Percentiles rank a stretch among this genome's conserved stretches.
These are phyloP conservation scores for Teinopalpus imperialis DNA, from an alignment of 2,888 invertebrate species.

Conservation along the genomic window DNA sequence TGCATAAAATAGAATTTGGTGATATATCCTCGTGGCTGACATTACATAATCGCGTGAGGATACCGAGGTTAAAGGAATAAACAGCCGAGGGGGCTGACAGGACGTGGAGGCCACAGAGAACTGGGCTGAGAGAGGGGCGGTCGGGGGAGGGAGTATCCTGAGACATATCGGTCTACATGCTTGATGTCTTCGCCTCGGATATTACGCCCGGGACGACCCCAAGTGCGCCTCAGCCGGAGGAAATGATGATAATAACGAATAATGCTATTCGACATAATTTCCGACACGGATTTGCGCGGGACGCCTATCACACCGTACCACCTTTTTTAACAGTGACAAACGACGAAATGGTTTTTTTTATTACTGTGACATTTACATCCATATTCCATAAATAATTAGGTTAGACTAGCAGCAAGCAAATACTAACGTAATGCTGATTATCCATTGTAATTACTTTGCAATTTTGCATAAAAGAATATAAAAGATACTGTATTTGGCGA, in stretches of 20 bases:
- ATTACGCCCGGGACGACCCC: conserved; percentile 16
- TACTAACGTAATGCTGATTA: no score
- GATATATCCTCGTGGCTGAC: no score
- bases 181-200: conserved; percentile 28
- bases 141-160: neutral
- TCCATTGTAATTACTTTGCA: no score
- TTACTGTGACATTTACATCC: no score
- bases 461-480: no score
- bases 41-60: no score
- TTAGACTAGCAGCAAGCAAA: no score
- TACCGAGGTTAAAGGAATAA: neutral
- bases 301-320: conserved; percentile 31
- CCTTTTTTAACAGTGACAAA: no score
- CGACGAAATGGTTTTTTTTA: no score
- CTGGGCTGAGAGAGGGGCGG: neutral
- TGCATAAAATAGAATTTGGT: no score
- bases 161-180: conserved; percentile 26
- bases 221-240: conserved; percentile 29
- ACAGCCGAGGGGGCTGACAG: neutral
- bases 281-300: conserved; percentile 36
- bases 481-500: no score
- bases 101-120: neutral
- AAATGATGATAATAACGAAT: conserved; percentile 40
- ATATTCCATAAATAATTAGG: no score
- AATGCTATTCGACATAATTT: conserved; percentile 44